These are phyloP conservation scores for Heliocidaris erythrogramma DNA, from an alignment of 35 echinoderm and acorn worm species.

Conservation along the genomic window DNA sequence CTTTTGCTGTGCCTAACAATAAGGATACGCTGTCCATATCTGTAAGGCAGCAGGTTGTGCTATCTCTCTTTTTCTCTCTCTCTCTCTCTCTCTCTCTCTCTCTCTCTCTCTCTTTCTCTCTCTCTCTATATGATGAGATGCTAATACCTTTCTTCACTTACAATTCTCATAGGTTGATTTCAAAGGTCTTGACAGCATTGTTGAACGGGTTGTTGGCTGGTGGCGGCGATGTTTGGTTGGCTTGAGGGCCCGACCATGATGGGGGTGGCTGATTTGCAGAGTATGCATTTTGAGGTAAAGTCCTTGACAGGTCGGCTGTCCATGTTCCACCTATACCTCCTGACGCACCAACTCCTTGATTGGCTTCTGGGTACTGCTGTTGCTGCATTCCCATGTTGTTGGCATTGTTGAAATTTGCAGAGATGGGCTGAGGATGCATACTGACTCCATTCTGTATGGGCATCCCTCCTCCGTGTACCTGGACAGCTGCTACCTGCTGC, in stretches of 20 bases:
- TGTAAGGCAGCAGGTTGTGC: not conserved
- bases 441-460: constrained; percentile 45
- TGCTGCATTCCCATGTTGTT: constrained; percentile 54
- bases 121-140: not conserved
- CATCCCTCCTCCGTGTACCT: not conserved
- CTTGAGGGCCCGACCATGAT: constrained; percentile 63
- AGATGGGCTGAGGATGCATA: constrained; percentile 47
- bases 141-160: not conserved
- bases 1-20: not conserved
- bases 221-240: constrained; percentile 37
- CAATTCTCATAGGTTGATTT: constrained; percentile 83
- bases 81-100: not conserved
- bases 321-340: constrained; percentile 75
- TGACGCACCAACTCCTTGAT: not conserved
- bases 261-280: constrained; percentile 40
- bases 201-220: constrained; percentile 70
- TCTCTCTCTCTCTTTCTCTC: not conserved
- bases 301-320: constrained; percentile 85
- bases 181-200: constrained; percentile 97
- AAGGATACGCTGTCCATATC: not conserved
- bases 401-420: constrained; percentile 77
- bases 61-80: too few relatives aligned
- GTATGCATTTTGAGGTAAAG: constrained; percentile 68
- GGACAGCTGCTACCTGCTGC: not conserved
- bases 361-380: constrained; percentile 17